These are phyloP conservation scores for Stichopus chloronotus DNA, from an alignment of 35 echinoderm and acorn worm species.

Conservation along the genomic window DNA sequence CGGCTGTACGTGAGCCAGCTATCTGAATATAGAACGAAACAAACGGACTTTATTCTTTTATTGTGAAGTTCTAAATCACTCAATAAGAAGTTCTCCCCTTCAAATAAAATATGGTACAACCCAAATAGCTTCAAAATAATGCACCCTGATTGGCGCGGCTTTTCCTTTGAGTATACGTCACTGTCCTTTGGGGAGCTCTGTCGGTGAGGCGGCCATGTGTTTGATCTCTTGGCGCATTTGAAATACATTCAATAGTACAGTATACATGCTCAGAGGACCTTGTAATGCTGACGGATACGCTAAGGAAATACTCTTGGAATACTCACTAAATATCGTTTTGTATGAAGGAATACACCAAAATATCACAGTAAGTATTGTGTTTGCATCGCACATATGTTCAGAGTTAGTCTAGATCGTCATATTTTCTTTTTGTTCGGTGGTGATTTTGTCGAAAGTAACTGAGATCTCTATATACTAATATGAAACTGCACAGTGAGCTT, in stretches of 20 bases:
- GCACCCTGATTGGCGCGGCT: constrained; percentile 95
- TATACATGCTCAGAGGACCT: constrained; percentile 12
- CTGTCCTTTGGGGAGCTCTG: constrained; percentile 98
- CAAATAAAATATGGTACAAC: constrained; percentile 30
- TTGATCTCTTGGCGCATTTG: constrained; percentile 99
- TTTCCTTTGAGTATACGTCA: constrained; percentile 98
- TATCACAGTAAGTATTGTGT: constrained; percentile 14
- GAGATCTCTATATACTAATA: background rate
- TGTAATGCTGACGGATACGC: background rate
- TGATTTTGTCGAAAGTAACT: background rate
- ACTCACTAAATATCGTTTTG: background rate
- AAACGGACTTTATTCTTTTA: constrained; percentile 7
- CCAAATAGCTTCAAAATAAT: constrained; percentile 52
- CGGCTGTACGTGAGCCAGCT: background rate
- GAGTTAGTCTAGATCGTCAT: background rate
- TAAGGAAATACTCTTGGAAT: constrained; percentile 37
- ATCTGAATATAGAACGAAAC: background rate
- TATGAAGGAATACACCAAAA: background rate
- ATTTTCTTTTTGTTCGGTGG: background rate
- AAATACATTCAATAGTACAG: constrained; percentile 75
- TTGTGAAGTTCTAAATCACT: background rate
- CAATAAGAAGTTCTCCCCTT: constrained; percentile 16
- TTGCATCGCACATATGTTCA: background rate
- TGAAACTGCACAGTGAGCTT: background rate
- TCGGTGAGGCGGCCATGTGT: constrained; percentile 99